Percentiles rank a stretch among this genome's conserved stretches.
These are phyloP conservation scores for Lepus oiostolus DNA, from an alignment of 2,797 vertebrate genomes.

Conservation along the genomic window DNA sequence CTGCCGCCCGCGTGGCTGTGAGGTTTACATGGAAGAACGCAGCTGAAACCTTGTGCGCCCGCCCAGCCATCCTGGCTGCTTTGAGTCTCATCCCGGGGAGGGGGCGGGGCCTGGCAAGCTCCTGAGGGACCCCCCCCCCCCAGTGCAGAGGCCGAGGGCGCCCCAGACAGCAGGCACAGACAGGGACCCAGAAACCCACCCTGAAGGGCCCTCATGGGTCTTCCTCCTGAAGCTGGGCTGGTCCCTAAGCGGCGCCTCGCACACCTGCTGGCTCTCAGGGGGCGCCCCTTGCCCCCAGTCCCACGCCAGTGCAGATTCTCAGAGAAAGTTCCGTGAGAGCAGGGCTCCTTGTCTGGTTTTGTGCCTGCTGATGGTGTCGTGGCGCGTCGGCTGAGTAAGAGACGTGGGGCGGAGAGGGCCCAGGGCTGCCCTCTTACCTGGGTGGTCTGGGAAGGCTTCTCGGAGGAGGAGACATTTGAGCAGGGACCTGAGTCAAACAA, in stretches of 20 bases:
- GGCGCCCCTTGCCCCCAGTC: no score
- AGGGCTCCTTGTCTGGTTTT: neutral
- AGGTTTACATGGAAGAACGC: neutral
- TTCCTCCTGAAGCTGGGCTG: neutral
- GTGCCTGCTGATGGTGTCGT: neutral
- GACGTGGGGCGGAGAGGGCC: neutral
- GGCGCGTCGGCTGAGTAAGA: neutral
- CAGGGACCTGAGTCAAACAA: neutral
- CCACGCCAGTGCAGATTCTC: neutral
- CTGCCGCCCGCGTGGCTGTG: accelerated
- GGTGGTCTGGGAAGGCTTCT: neutral
- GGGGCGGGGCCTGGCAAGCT: neutral
- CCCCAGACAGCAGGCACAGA: neutral
- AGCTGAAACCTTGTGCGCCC: neutral
- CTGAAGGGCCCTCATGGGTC: neutral
- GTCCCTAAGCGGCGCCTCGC: neutral
- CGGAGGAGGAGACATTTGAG: neutral
- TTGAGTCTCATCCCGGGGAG: no score
- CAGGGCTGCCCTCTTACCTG: accelerated
- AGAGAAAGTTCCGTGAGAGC: accelerated
- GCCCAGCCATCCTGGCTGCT: no score
- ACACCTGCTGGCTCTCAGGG: neutral
- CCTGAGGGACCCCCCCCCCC: accelerated
- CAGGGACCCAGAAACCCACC: neutral
- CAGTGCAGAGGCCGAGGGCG: neutral